Base-by-base conservation (phyloP, 2,888 invertebrate species). In the Andrena praecox region DNA sequence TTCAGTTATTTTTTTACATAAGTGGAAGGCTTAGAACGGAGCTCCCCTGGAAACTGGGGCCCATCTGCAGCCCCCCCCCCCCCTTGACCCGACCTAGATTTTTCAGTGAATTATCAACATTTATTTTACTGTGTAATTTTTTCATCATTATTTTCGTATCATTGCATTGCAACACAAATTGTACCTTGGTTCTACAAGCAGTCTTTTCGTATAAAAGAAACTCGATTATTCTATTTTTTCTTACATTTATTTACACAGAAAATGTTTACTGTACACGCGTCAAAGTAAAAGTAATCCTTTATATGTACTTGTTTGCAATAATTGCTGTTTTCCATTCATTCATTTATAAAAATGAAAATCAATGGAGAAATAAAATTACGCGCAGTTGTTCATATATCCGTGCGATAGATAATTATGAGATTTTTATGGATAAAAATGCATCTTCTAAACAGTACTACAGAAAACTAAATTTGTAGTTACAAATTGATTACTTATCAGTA, bases 181-280 rank as follows among this genome's bases (percentile, higher is more conserved):
- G 27, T 33, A 33, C 0, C 42, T 72, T 69, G 33, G 27, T 60
- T 76, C 63, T 16, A 63, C 42, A 54, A 76, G 42, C 42, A 54
- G 10, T 71, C 24, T 12, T 54, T 54, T 31, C 1, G 20, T n/a
- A 54, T 42, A 56, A 54, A 64, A 63, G n/a, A 52, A 63, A 54
- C 71, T 56, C 48, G 50, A 68, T 48, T 68, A 71, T 42, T 52
- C 29, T 63, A 24, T 50, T 69, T 63, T 56, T 66, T 68, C 24
- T 72, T 84, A 73, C 72, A 84, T 16, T 68, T 80, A 77, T 87
- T 77, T 85, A 84, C 70, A 87, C 29, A 86, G 56, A 69, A n/a
- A 42, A 62, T 52, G 24, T 63, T 52, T 59, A 29, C n/a, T 54
- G 24, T 75, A 69, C 66, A 75, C 8, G 35, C 48, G 60, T 66